Evolutionary conservation across 2,888 invertebrate genomes (phyloP), one percentile per base, ranked within the genome.

Genomic region (Vandiemenella viatica): DNA sequence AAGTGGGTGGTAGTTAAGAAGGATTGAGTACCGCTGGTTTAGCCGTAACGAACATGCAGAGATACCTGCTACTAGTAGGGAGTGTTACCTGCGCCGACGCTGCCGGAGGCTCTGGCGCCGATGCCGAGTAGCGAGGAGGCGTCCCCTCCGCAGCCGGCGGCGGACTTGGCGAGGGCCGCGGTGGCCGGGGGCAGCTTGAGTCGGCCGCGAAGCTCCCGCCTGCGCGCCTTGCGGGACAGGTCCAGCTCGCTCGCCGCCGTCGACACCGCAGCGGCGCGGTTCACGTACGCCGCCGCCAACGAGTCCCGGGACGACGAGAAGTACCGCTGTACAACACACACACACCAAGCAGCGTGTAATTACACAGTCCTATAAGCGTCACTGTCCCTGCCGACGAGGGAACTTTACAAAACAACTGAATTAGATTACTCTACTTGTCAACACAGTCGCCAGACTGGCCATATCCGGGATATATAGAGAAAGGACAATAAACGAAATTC

Each of bases 241-340:
- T 86, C 85, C 59, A 84, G 73, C 66, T 85, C 84, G 66, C 82
- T 83, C 61, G 79, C 79, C 55, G 77, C 75, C 59, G 76, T 74
- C 62, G 75, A 74, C 51, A 76, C 76, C 58, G 71, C 65, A 63
- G 77, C 71, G 58, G 65, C 75, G 59, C 78, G 73, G 66, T 79
- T 79, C 60, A 76, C 73, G 66, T 78, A 77, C 60, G 77, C 77
- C 57, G 77, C 74, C 58, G 79, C 75, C 64, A 83, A 73, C 61
- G 85, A 84, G 64, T 84, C 83, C 59, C 83, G 75, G 59, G 82
- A 83, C 63, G 77, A 72, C 59, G 77, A 75, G 63, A 79, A 78
- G 68, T 78, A 79, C 63, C 76, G 75, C 71, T 77, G 76, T 15
- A 18, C 38, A 38, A 15, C n/a, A 32, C 10, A 32, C 13, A 32